A percentile compares a stretch with the other conserved stretches of the same genome.
phyloP scores from a whole-genome alignment of 2,888 invertebrate species.

The Conistra vaccinii region DNA sequence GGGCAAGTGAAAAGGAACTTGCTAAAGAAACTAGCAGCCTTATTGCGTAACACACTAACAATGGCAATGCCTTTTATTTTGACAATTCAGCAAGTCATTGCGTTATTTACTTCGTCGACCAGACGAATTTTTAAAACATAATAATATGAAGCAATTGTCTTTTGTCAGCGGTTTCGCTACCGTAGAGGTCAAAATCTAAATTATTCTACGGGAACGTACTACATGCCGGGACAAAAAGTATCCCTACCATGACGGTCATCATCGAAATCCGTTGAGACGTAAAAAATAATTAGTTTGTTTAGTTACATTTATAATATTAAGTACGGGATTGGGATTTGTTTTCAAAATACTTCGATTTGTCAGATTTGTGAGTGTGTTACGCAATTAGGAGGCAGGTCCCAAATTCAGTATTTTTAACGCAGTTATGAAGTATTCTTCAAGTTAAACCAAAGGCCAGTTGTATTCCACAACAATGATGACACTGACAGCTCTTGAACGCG shows the following conservation, averaged over 20 bases:
- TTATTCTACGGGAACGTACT: background rate
- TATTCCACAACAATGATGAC: background rate
- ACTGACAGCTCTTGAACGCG: background rate
- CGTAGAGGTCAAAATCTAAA: no score
- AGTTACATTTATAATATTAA: background rate
- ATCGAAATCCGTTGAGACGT: background rate
- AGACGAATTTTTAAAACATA: background rate
- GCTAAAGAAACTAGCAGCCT: background rate
- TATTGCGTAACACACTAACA: background rate
- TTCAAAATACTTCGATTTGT: background rate
- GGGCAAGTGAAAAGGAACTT: background rate
- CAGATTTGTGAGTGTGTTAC: background rate
- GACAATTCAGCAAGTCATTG: background rate
- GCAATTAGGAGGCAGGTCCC: background rate
- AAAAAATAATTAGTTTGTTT: background rate
- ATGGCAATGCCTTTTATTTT: background rate
- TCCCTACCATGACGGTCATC: background rate
- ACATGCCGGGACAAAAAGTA: background rate
- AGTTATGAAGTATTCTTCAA: background rate
- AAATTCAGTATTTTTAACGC: background rate
- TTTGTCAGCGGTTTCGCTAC: background rate
- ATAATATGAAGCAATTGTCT: background rate
- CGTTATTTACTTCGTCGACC: background rate
- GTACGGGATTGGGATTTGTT: background rate
- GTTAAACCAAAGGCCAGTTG: background rate